Evolutionary conservation across 2,113 vertebrate species (phyloP), one percentile per base, ranked within the genome.

Genomic region (Stegostoma tigrinum): DNA sequence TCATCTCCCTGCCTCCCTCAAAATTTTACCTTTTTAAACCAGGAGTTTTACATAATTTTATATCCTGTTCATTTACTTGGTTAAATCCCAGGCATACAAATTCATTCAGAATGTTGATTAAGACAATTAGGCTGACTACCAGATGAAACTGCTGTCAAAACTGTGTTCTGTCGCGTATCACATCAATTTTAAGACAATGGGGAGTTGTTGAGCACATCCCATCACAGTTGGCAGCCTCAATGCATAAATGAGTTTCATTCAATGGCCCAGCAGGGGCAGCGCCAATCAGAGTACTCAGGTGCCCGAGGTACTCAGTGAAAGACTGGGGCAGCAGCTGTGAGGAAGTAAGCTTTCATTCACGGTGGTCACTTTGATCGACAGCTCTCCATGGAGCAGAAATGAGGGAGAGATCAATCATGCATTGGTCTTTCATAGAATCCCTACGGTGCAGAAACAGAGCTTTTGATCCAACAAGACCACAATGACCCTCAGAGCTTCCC

Each of bases 61-160:
- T 7, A 64, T 91, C 61, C 5, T 34, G 27, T 61, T 90, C 17
- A 27, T 64, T 91, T 66, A 64, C 0, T 5, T 91, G 30, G n/a
- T 38, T 66, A 64, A 66, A 30, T 90, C 87, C 52, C 55, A 64
- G 34, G 64, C 55, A 17, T 6, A 91, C 55, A 64, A 64, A 61
- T 30, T 52, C 55, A 90, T 64, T 30, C 61, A n/a, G 27, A 91
- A 91, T n/a, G 55, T 7, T 64, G 89, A 66, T 66, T 91, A 91
- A 91, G 55, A 64, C 55, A 91, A 66, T 91, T 91, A 66, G 55
- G 55, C 89, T 66, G 89, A 91, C 64, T 38, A 66, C 55, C 89
- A 64, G n/a, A 21, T 61, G 86, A 89, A 89, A 55, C 86, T 55
- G 86, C 86, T 21, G 24, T 89, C 52, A 34, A 14, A 61, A 89